These are phyloP conservation scores for Staurois parvus DNA, from an alignment of 2,797 vertebrate species.

Conservation along the genomic window DNA sequence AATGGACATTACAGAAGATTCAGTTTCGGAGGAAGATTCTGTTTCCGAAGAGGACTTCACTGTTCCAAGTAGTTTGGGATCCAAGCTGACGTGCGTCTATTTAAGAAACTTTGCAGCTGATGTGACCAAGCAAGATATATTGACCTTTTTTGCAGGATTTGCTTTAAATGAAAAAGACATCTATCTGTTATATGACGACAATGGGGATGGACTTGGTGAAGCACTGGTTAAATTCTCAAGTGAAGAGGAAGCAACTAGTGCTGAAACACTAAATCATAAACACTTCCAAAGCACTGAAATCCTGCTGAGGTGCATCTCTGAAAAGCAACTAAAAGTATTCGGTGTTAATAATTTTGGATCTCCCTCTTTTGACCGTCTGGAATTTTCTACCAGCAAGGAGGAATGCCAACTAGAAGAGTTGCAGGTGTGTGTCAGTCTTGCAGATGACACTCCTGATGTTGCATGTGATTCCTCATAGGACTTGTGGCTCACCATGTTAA, in stretches of 20 bases:
- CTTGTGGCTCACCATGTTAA: background rate
- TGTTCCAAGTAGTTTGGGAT: slow-evolving; percentile 73
- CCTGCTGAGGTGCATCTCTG: slow-evolving; percentile 87
- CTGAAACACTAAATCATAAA: slow-evolving; percentile 84
- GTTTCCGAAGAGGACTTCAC: slow-evolving; percentile 56
- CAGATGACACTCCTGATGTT: background rate
- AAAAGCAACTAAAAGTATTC: slow-evolving; percentile 88
- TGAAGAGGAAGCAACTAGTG: slow-evolving; percentile 85
- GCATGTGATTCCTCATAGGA: background rate
- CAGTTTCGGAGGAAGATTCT: background rate
- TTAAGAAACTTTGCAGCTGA: slow-evolving; percentile 92
- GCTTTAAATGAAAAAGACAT: slow-evolving; percentile 85
- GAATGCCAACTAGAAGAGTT: background rate
- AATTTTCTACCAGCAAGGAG: background rate
- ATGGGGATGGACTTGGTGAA: slow-evolving; percentile 90
- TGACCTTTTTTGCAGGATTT: slow-evolving; percentile 89
- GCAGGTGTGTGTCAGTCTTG: background rate
- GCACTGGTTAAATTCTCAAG: slow-evolving; percentile 89
- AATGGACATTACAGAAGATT: background rate
- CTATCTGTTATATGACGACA: slow-evolving; percentile 84
- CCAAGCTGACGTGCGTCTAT: slow-evolving; percentile 76
- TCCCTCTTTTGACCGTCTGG: background rate
- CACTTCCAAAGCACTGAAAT: slow-evolving; percentile 91
- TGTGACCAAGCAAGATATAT: slow-evolving; percentile 92
- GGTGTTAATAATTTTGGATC: slow-evolving; percentile 45